Evolutionary conservation across 2,113 vertebrate species (phyloP).

Genomic region (Tympanuchus pallidicinctus): DNA sequence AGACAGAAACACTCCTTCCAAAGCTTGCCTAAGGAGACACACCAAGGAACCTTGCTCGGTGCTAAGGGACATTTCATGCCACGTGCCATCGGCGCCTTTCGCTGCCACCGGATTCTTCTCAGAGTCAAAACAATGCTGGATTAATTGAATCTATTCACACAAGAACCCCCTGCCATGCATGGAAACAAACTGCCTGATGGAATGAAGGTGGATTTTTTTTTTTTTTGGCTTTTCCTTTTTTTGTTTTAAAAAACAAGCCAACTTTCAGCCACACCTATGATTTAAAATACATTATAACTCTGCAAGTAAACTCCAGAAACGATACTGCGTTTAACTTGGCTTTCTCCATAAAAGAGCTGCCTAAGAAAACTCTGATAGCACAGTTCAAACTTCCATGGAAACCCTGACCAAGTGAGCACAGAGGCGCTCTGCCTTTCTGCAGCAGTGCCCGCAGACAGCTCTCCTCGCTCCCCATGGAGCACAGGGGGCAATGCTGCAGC

Average conservation of each 20-base stretch:
- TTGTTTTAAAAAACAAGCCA: background rate
- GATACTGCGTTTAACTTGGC: background rate
- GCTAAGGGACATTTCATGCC: background rate
- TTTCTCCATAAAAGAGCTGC: background rate
- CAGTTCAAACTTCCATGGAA: background rate
- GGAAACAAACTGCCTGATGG: background rate
- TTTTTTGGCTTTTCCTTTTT: background rate
- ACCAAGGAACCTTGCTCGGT: background rate
- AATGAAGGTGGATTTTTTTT: background rate
- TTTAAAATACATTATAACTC: slow-evolving; percentile 14
- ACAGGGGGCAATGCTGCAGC: background rate
- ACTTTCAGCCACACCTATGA: slow-evolving; percentile 38
- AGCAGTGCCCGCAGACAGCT: background rate
- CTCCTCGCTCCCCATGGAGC: background rate
- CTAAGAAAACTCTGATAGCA: background rate
- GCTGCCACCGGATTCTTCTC: fast-evolving
- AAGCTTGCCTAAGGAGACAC: background rate
- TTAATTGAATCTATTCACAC: background rate
- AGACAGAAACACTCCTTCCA: background rate
- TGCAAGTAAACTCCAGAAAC: background rate
- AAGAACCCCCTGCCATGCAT: background rate
- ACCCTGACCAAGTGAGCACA: background rate
- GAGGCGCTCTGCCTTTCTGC: background rate
- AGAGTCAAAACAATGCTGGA: background rate
- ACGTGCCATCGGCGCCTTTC: background rate